Conservation (phyloP, 2,113 vertebrate species). For the Campylomormyrus tamandua region DNA sequence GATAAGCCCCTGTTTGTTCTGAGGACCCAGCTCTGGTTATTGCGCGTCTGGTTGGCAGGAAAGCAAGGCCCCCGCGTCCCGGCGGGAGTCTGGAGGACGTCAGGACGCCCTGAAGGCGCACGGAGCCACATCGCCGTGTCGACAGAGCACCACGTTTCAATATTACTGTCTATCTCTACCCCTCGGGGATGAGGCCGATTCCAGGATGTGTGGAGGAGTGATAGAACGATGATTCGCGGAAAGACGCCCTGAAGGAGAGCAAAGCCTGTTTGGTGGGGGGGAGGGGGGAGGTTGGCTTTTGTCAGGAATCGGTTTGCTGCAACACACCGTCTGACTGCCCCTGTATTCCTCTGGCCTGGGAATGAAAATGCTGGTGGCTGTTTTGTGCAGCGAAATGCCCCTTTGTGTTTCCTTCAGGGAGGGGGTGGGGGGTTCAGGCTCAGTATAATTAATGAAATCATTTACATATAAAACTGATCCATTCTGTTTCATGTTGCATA, state of each 20-base stretch:
- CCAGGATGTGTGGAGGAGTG: background rate
- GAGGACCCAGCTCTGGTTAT: background rate
- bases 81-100: background rate
- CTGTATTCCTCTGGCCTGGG: background rate
- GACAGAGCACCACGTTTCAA: background rate
- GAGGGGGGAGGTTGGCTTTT: background rate
- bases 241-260: background rate
- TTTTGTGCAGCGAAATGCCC: background rate
- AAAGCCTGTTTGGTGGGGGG: background rate
- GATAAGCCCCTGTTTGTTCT: slow-evolving; percentile 29
- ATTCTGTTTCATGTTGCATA: slow-evolving; percentile 31
- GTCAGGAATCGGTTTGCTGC: background rate
- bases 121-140: background rate
- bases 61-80: background rate
- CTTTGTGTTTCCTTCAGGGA: slow-evolving; percentile 15
- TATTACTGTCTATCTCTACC: background rate
- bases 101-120: background rate
- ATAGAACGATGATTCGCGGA: background rate
- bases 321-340: background rate
- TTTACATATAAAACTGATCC: slow-evolving; percentile 43
- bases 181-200: background rate
- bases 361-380: background rate
- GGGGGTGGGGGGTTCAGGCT: background rate
- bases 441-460: slow-evolving; percentile 40
- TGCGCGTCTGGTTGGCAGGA: slow-evolving; percentile 12